Evolutionary conservation across 2,113 vertebrate genomes (phyloP).

Genomic region (Tachycineta bicolor): DNA sequence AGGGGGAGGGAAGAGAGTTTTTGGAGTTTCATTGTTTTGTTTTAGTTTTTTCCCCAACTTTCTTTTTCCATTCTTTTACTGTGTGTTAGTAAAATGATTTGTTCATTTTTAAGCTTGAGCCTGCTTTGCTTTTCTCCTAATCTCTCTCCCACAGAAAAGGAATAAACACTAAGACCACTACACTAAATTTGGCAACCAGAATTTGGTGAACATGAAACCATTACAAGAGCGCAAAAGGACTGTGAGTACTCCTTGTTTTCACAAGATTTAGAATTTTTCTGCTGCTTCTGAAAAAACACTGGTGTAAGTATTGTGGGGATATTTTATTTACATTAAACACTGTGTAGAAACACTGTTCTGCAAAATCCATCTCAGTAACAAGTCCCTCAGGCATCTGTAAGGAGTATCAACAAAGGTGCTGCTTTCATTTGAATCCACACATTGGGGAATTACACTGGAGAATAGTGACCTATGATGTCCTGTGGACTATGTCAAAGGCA

Average conservation of each 20-base stretch:
- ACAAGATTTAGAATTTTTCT: not conserved
- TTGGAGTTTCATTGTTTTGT: too few species aligned
- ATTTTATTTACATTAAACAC: not conserved
- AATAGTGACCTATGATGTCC: not conserved
- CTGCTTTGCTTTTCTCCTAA: too few species aligned
- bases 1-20: too few species aligned
- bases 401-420: not conserved
- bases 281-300: not conserved
- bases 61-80: too few species aligned
- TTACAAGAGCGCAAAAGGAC: not conserved
- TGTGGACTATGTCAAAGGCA: not conserved
- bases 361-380: not conserved
- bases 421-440: not conserved
- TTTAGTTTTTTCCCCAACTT: too few species aligned
- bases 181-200: too few species aligned
- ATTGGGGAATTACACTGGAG: not conserved
- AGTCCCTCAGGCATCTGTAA: not conserved
- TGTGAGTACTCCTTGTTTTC: not conserved
- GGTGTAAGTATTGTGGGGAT: not conserved
- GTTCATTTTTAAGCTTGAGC: too few species aligned
- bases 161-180: too few species aligned
- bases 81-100: too few species aligned
- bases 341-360: not conserved
- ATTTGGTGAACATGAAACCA: too few species aligned
- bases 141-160: too few species aligned